Base-by-base conservation (phyloP, 2,113 vertebrate genomes). In the Aptenodytes patagonicus region DNA sequence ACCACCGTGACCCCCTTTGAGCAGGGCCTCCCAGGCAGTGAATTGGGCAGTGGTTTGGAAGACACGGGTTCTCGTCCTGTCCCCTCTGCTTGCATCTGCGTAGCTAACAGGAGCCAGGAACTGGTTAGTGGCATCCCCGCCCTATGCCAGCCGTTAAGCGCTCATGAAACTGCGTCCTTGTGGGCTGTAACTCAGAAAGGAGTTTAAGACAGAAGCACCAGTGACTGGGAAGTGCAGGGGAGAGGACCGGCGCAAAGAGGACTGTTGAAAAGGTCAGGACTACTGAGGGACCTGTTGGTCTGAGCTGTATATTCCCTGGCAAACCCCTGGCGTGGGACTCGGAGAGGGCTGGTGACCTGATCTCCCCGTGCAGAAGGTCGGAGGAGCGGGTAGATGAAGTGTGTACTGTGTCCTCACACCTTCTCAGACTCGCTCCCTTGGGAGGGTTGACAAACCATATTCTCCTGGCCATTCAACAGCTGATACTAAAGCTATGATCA, bases 1-100 rank as follows among this genome's bases (percentile, higher is more conserved):
- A 3, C 9, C 36, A 24, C 61, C 0, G 0, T 47, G 40, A 3
- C 47, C 18, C 2, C 0, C 38, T 88, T 64, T 10, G 25, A 46
- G 40, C 61, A 57, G 44, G 29, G 31, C 18, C 7, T 20, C 26
- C 34, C n/a, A 13, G 46, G 40, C 26, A 65, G 62, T 40, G 52
- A 83, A 34, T 1, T 34, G 71, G 42, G 32, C 76, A 54, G 13
- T 29, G 31, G 18, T 40, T 68, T 5, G 3, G 20, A 24, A 51
- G 58, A 22, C 21, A 46, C 0, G 0, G 15, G 42, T 51, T 60
- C 54, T 69, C 3, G 1, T 46, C 62, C 42, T 21, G 4, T 72
- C 22, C 15, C 8, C 13, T 46, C 76, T 71, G 66, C 62, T 51
- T 60, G 36, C 26, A 36, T 40, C 46, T 52, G 1, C 7, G 1